Percentiles rank a stretch among this genome's conserved stretches.
Evolutionary conservation across 2,888 invertebrate genomes (phyloP).

Genomic region (Rhagonycha fulva): DNA sequence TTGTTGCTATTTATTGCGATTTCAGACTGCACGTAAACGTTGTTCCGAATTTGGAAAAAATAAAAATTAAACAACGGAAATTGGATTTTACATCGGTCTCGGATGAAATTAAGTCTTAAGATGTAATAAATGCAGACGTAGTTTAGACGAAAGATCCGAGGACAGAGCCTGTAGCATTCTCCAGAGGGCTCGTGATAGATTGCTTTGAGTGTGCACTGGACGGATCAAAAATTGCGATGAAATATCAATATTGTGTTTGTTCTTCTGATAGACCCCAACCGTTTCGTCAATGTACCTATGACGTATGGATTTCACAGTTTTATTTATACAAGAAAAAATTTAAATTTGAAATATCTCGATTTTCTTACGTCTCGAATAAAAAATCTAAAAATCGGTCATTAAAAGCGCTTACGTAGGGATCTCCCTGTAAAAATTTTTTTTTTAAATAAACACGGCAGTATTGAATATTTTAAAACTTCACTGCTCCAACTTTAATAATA

Average conservation of each 20-base stretch:
- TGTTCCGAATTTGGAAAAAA: not conserved
- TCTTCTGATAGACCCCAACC: constrained; percentile 25
- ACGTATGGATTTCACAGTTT: not conserved
- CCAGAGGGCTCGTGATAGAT: constrained; percentile 41
- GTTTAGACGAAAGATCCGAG: constrained; percentile 26
- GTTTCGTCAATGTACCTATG: not conserved
- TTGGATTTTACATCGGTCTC: not conserved
- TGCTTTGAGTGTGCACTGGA: constrained; percentile 41
- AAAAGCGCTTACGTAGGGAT: not conserved
- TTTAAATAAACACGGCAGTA: not conserved
- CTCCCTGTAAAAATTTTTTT: not conserved
- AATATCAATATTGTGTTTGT: constrained; percentile 43
- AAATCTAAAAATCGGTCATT: not conserved
- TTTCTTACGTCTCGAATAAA: not conserved
- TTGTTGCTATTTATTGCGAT: not conserved
- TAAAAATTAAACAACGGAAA: not conserved
- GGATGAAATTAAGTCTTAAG: constrained; percentile 13
- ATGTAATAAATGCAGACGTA: constrained; percentile 37
- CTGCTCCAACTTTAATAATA: not conserved
- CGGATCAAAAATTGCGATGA: constrained; percentile 41
- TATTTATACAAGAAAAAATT: not conserved
- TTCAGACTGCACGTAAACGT: not conserved
- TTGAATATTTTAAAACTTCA: not conserved
- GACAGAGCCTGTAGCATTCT: constrained; percentile 31
- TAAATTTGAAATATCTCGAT: not conserved